phyloP scores from a whole-genome alignment of 2,113 vertebrate genomes.

The Menura novaehollandiae region DNA sequence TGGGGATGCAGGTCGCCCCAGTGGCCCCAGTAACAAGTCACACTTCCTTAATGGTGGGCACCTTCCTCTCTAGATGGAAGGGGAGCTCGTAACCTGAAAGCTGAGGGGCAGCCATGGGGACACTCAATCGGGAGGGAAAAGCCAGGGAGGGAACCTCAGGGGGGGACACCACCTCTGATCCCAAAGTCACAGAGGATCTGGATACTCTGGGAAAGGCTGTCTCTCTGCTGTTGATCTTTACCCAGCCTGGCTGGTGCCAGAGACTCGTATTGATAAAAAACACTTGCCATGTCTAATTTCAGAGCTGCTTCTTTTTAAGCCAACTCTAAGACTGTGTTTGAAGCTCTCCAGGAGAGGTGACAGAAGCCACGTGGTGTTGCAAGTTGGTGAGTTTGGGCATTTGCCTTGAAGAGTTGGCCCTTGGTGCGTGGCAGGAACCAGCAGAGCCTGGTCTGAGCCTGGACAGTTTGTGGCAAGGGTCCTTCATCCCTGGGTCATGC shows the following conservation, averaged over 20 bases:
- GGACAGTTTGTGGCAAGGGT: background rate
- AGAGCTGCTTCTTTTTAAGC: background rate
- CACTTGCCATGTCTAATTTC: background rate
- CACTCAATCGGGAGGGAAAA: fast-evolving
- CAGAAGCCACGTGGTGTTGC: background rate
- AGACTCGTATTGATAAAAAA: fast-evolving
- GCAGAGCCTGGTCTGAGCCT: background rate
- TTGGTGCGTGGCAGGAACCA: background rate
- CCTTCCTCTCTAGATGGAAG: background rate
- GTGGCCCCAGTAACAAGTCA: background rate
- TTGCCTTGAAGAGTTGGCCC: background rate
- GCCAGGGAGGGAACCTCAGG: background rate
- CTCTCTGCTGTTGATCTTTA: background rate
- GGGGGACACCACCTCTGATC: background rate
- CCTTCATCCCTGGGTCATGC: background rate
- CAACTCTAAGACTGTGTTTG: background rate
- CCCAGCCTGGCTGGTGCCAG: background rate
- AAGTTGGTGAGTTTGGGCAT: background rate
- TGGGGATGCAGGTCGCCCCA: background rate
- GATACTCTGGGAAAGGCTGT: background rate
- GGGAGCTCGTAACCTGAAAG: background rate
- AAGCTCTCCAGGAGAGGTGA: background rate
- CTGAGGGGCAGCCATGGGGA: background rate
- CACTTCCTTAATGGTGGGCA: background rate
- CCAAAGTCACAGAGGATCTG: background rate